Conservation (phyloP, 2,797 vertebrate species). For the Carcharodon carcharias region DNA sequence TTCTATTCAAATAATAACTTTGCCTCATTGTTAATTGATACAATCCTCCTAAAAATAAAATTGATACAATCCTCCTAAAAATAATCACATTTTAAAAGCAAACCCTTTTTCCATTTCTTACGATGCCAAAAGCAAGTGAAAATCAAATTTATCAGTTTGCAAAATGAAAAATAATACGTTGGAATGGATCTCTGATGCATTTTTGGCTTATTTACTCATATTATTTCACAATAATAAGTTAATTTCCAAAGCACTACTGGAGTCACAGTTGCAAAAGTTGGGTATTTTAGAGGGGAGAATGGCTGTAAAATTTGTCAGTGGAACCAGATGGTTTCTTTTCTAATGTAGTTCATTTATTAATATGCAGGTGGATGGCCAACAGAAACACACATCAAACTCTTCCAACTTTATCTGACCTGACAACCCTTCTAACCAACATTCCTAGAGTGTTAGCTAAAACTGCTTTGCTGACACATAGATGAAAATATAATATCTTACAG, state of each 20-base stretch:
- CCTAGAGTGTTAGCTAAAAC: slow-evolving; percentile 13
- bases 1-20: neutral
- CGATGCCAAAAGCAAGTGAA: neutral
- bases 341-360: neutral
- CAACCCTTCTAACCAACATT: slow-evolving; percentile 25
- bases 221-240: neutral
- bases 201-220: neutral
- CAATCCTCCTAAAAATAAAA: neutral
- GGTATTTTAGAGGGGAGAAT: neutral
- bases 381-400: slow-evolving; percentile 27
- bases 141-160: neutral
- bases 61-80: neutral
- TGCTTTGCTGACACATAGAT: neutral
- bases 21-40: neutral
- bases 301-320: neutral
- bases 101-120: neutral
- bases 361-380: slow-evolving; percentile 26
- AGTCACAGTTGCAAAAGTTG: neutral
- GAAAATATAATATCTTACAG: slow-evolving; percentile 14
- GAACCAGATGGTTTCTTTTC: neutral
- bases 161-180: neutral
- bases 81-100: neutral
- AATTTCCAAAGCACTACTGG: neutral
- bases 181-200: no score
- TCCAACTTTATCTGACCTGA: slow-evolving; percentile 8